phyloP scores from a whole-genome alignment of 2,113 vertebrate species.

The Rhinopithecus roxellana region DNA sequence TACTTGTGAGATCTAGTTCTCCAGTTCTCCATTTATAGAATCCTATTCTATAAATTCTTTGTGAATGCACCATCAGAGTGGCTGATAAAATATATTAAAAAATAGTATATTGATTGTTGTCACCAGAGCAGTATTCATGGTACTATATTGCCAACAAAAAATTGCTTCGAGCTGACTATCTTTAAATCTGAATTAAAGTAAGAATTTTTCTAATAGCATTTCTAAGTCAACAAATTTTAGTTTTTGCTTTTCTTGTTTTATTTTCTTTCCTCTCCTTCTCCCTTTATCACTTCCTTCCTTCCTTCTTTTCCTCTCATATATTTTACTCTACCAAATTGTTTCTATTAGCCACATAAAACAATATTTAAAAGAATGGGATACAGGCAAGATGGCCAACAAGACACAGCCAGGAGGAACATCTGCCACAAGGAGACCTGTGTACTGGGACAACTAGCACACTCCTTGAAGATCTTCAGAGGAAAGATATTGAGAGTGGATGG shows the following conservation, averaged over 20 bases:
- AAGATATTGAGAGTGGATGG: no score
- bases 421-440: no score
- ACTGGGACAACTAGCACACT: no score
- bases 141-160: neutral
- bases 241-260: neutral
- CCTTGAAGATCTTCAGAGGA: no score
- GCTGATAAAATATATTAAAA: neutral
- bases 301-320: neutral
- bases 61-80: neutral
- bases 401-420: no score
- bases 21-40: neutral
- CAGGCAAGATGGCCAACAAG: no score
- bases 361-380: neutral
- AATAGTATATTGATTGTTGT: neutral
- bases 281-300: neutral
- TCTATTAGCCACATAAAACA: neutral
- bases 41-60: neutral
- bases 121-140: neutral
- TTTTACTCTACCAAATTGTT: neutral
- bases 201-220: neutral
- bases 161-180: neutral
- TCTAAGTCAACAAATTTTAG: neutral
- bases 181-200: neutral
- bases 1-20: neutral
- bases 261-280: neutral